Conservation (phyloP, 2,113 vertebrate genomes). For the Rhinoptilus africanus region DNA sequence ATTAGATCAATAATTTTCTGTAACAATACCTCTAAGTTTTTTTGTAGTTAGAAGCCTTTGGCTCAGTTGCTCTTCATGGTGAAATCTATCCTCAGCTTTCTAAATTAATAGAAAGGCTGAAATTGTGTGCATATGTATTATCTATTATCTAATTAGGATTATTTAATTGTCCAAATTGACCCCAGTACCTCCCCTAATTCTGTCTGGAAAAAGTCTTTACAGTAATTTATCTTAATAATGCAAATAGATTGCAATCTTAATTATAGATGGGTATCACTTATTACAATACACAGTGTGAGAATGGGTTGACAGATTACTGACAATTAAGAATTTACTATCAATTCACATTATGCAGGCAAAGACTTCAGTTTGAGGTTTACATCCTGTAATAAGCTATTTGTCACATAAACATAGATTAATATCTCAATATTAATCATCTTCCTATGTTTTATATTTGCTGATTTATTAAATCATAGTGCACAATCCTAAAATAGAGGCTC, state of each 20-base stretch:
- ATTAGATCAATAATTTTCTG: background rate
- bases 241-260: background rate
- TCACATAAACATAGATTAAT: background rate
- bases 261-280: background rate
- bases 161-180: background rate
- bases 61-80: accelerated
- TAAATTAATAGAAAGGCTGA: background rate
- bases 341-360: background rate
- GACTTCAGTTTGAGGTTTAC: background rate
- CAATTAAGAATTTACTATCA: background rate
- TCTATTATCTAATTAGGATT: background rate
- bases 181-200: background rate
- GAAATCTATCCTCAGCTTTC: background rate
- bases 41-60: background rate
- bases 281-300: background rate
- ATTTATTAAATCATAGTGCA: background rate
- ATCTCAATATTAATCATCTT: background rate
- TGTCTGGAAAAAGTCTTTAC: background rate
- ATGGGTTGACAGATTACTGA: background rate
- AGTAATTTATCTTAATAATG: background rate
- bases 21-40: background rate
- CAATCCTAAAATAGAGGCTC: background rate
- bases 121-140: background rate
- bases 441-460: background rate
- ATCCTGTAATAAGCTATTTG: background rate